These are phyloP conservation scores for Thamnophis sirtalis DNA, from an alignment of 2,113 vertebrate species.

Conservation along the genomic window DNA sequence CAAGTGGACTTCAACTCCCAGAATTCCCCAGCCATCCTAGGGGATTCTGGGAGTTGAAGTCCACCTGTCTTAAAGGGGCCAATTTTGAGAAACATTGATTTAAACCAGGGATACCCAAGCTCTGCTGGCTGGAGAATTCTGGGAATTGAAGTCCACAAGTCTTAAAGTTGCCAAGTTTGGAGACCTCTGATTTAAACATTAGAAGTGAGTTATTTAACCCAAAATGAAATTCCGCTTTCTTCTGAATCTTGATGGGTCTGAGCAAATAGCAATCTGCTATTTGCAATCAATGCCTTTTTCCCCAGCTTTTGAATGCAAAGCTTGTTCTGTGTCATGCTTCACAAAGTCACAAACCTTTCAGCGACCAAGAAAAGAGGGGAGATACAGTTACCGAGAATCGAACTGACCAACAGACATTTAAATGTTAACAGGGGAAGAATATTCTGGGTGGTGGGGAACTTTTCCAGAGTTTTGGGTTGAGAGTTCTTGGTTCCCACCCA, in stretches of 20 bases:
- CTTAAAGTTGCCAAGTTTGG: too few species aligned
- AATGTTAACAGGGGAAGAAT: not conserved
- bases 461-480: not conserved
- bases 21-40: too few species aligned
- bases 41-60: too few species aligned
- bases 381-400: not conserved
- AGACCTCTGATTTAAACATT: not conserved
- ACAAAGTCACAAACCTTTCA: not conserved
- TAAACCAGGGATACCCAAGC: too few species aligned
- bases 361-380: not conserved
- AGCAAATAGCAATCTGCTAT: not conserved
- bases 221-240: not conserved
- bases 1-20: too few species aligned
- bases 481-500: not conserved
- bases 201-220: not conserved
- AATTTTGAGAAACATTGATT: too few species aligned
- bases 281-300: not conserved
- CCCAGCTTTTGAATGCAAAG: not conserved
- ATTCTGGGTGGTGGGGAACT: not conserved
- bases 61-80: too few species aligned
- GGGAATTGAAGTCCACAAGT: too few species aligned
- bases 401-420: not conserved
- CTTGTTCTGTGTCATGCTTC: not conserved
- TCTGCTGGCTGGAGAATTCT: too few species aligned
- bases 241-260: not conserved